Percentiles rank a stretch among this genome's conserved stretches.
Conservation (phyloP, 2,888 invertebrate genomes). For the Halictus ligatus region DNA sequence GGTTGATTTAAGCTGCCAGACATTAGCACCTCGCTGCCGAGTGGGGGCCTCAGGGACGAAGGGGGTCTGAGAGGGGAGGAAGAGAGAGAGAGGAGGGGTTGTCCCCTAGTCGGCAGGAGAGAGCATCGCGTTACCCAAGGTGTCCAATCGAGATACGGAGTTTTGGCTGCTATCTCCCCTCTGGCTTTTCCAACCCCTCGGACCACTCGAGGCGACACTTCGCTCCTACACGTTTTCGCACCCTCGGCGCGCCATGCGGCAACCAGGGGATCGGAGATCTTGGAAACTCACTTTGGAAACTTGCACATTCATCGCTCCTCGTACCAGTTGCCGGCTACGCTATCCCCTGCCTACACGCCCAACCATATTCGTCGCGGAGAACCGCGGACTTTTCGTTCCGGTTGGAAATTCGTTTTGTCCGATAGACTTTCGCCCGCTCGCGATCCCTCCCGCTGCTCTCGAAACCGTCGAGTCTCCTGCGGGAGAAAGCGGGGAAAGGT, state of each 20-base stretch:
- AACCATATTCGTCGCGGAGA: constrained; percentile 56
- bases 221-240: constrained; percentile 59
- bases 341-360: constrained; percentile 34
- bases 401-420: constrained; percentile 58
- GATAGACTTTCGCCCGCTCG: constrained; percentile 36
- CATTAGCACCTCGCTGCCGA: constrained; percentile 72
- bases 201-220: constrained; percentile 50
- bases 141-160: constrained; percentile 71
- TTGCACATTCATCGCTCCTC: constrained; percentile 65
- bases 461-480: background rate
- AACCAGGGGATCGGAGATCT: constrained; percentile 43
- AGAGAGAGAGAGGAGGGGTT: background rate
- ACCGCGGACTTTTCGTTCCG: constrained; percentile 44
- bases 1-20: constrained; percentile 74
- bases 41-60: background rate
- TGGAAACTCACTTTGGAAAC: constrained; percentile 70
- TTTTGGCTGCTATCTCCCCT: constrained; percentile 54
- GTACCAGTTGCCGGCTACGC: constrained; percentile 16
- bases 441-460: background rate
- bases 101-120: constrained; percentile 46
- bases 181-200: constrained; percentile 23
- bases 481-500: background rate
- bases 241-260: constrained; percentile 39
- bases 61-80: constrained; percentile 6
- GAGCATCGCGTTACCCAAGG: constrained; percentile 59